Conservation (phyloP, 1,140 invertebrate species). For the Listronotus oregonensis region DNA sequence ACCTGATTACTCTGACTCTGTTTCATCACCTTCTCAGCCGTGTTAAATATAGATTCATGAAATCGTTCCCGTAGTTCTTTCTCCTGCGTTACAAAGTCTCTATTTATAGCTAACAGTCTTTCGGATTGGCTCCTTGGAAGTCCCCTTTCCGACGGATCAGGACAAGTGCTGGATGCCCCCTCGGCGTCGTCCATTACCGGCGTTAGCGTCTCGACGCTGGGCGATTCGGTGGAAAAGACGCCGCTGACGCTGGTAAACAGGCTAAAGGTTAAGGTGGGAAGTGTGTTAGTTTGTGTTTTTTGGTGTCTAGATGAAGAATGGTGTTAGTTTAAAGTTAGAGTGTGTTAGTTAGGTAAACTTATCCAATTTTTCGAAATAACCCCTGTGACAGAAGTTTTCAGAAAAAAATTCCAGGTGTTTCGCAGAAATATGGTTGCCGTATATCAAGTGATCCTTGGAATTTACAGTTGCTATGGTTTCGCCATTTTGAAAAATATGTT, state of each 20-base stretch:
- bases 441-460: too few relatives aligned
- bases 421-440: too few relatives aligned
- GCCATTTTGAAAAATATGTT: too few relatives aligned
- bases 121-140: conserved; percentile 70
- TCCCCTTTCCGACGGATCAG: conserved; percentile 49
- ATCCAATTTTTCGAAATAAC: too few relatives aligned
- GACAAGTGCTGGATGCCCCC: conserved; percentile 54
- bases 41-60: conserved; percentile 75
- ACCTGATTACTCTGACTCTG: conserved; percentile 78
- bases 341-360: too few relatives aligned
- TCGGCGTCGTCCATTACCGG: conserved; percentile 50
- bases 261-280: conserved; percentile 18
- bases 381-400: too few relatives aligned
- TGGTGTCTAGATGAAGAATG: not conserved
- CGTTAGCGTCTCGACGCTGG: conserved; percentile 52
- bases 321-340: not conserved
- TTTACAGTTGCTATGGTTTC: too few relatives aligned
- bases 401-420: too few relatives aligned
- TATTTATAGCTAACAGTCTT: conserved; percentile 66
- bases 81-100: conserved; percentile 76
- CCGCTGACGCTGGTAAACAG: conserved; percentile 46
- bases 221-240: conserved; percentile 53
- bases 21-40: conserved; percentile 79
- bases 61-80: conserved; percentile 83
- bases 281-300: conserved; percentile 7